Percentiles rank a stretch among this genome's conserved stretches.
Conservation (phyloP, 2,888 invertebrate species). For the Ptychoptera contaminata region DNA sequence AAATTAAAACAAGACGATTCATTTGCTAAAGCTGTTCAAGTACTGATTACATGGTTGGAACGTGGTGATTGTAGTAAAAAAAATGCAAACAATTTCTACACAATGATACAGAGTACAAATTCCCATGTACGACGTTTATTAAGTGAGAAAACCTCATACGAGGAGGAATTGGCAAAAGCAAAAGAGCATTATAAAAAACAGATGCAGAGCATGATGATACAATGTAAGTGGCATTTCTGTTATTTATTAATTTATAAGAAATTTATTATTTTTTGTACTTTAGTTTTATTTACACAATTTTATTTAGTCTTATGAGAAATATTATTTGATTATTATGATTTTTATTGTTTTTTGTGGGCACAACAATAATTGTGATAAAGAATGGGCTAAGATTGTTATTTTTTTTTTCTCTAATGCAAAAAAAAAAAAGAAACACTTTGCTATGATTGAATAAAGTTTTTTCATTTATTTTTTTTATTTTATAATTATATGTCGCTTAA, state of each 20-base stretch:
- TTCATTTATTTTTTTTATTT: too few relatives aligned
- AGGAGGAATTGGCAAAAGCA: slow-evolving; percentile 75
- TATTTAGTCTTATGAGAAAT: too few relatives aligned
- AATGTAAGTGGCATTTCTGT: slow-evolving; percentile 59
- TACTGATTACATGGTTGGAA: slow-evolving; percentile 82
- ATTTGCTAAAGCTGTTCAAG: slow-evolving; percentile 68
- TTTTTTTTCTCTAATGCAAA: not conserved
- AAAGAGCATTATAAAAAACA: slow-evolving; percentile 70
- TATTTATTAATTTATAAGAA: slow-evolving; percentile 1
- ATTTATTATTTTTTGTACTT: too few relatives aligned
- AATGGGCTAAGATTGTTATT: not conserved
- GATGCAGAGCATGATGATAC: slow-evolving; percentile 71
- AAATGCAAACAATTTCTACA: slow-evolving; percentile 82
- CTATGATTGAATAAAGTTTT: too few relatives aligned
- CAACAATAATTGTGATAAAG: too few relatives aligned
- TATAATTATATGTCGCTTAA: too few relatives aligned
- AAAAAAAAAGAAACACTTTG: slow-evolving; percentile 1
- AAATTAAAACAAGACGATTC: slow-evolving; percentile 76
- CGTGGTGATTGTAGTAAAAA: slow-evolving; percentile 86
- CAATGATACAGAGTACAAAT: slow-evolving; percentile 91
- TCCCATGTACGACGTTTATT: slow-evolving; percentile 77
- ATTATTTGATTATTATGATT: too few relatives aligned
- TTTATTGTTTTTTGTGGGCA: too few relatives aligned
- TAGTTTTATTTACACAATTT: too few relatives aligned
- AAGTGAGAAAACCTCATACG: slow-evolving; percentile 69